Evolutionary conservation across 1,140 invertebrate genomes (phyloP).

Genomic region (Trichoplusia ni): DNA sequence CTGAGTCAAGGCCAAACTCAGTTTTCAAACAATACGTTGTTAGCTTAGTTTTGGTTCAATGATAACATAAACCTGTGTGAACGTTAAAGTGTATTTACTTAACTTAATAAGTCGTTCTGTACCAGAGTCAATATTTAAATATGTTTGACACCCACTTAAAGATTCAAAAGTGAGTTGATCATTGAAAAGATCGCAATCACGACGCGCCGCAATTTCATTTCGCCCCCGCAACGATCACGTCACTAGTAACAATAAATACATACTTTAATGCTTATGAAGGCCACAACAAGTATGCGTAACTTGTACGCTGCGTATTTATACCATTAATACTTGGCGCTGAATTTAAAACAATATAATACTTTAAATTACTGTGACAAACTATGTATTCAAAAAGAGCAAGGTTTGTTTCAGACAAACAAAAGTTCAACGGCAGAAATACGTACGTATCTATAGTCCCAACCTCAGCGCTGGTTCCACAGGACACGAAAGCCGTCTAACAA

Average conservation of each 20-base stretch:
- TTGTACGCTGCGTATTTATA: conserved; percentile 7
- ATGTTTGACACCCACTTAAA: conserved; percentile 44
- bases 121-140: conserved; percentile 34
- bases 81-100: neutral
- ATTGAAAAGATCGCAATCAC: conserved; percentile 56
- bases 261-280: conserved; percentile 50
- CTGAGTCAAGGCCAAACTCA: conserved; percentile 2
- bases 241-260: conserved; percentile 53
- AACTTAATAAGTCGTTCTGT: neutral
- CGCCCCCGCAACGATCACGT: conserved; percentile 61
- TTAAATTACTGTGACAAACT: too few relatives aligned
- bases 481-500: conserved; percentile 30
- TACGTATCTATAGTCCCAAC: neutral
- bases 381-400: too few relatives aligned
- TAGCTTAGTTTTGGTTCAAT: neutral
- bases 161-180: conserved; percentile 43
- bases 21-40: neutral
- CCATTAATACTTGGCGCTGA: neutral
- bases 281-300: conserved; percentile 43
- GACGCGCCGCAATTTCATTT: conserved; percentile 57
- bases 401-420: too few relatives aligned
- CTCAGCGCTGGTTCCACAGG: neutral
- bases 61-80: neutral
- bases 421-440: too few relatives aligned
- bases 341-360: too few relatives aligned